Evolutionary conservation across 2,888 invertebrate species (phyloP).

Genomic region (Anticlea derivata): DNA sequence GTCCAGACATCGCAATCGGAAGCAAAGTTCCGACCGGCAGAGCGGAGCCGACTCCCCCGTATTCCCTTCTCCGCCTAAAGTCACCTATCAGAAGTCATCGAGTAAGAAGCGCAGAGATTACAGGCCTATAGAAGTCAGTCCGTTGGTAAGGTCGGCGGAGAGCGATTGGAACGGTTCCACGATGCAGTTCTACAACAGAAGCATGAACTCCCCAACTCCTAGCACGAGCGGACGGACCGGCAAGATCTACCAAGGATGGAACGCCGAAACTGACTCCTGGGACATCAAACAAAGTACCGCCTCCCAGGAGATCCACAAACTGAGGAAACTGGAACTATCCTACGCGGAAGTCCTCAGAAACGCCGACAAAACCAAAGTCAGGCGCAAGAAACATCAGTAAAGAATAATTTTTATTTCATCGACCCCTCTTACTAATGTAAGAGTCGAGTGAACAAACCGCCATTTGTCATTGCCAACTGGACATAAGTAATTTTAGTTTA

Average conservation of each 20-base stretch:
- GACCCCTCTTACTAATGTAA: slow-evolving; percentile 70
- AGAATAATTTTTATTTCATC: slow-evolving; percentile 53
- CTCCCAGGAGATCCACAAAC: slow-evolving; percentile 91
- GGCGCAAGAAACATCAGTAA: slow-evolving; percentile 82
- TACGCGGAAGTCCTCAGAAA: slow-evolving; percentile 93
- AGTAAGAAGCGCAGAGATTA: slow-evolving; percentile 85
- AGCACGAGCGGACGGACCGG: slow-evolving; percentile 78
- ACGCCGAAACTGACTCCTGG: slow-evolving; percentile 76
- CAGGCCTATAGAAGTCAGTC: slow-evolving; percentile 81
- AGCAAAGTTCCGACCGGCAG: slow-evolving; percentile 85
- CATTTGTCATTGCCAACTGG: slow-evolving; percentile 82
- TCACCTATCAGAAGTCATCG: slow-evolving; percentile 83
- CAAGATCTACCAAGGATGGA: slow-evolving; percentile 78
- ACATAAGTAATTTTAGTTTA: slow-evolving; percentile 72
- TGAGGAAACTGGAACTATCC: slow-evolving; percentile 91
- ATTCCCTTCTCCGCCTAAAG: slow-evolving; percentile 87
- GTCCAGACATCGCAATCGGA: slow-evolving; percentile 86
- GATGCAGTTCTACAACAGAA: slow-evolving; percentile 87
- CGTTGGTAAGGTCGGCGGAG: slow-evolving; percentile 68
- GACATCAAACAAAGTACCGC: slow-evolving; percentile 87
- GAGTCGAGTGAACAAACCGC: slow-evolving; percentile 76
- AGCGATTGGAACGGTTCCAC: slow-evolving; percentile 88
- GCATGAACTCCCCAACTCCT: slow-evolving; percentile 84
- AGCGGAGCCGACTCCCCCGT: slow-evolving; percentile 87
- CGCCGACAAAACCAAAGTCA: slow-evolving; percentile 83